Percentiles rank a stretch among this genome's conserved stretches.
Conservation (phyloP, 2,797 vertebrate species). For the Smutsia gigantea region DNA sequence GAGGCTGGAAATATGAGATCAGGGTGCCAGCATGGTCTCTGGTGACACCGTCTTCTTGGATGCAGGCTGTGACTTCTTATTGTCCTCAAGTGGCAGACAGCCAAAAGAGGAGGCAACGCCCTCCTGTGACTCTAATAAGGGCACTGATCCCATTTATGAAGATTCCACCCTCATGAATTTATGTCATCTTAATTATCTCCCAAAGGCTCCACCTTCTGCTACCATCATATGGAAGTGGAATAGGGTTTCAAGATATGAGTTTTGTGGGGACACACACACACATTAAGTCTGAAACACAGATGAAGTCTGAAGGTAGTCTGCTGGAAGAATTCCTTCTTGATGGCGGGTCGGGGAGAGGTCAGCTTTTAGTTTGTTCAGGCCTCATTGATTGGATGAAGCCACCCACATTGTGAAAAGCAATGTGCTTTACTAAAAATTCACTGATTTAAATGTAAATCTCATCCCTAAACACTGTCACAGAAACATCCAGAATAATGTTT, state of each 20-base stretch:
- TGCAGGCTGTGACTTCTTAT: not conserved
- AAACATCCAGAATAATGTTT: not conserved
- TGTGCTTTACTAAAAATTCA: not conserved
- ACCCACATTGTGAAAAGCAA: not conserved
- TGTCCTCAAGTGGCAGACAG: not conserved
- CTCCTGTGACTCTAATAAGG: not conserved
- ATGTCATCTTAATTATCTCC: not conserved
- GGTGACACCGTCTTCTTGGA: not conserved
- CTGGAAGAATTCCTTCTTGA: not conserved
- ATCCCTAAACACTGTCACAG: not conserved
- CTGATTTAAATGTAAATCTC: not conserved
- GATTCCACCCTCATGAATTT: not conserved
- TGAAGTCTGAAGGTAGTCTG: not conserved
- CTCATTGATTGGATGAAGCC: not conserved
- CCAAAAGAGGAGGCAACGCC: not conserved
- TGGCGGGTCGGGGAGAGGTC: not conserved
- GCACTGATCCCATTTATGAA: not conserved
- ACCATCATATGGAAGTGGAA: not conserved
- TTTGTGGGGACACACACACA: not conserved
- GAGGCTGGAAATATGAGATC: not conserved
- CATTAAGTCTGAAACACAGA: not conserved
- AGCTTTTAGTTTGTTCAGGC: not conserved
- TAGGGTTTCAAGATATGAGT: not conserved
- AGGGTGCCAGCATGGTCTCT: not conserved
- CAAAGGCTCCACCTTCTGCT: not conserved